Conservation (phyloP, 2,888 invertebrate species). For the Vannuccia rotundouncinata region DNA sequence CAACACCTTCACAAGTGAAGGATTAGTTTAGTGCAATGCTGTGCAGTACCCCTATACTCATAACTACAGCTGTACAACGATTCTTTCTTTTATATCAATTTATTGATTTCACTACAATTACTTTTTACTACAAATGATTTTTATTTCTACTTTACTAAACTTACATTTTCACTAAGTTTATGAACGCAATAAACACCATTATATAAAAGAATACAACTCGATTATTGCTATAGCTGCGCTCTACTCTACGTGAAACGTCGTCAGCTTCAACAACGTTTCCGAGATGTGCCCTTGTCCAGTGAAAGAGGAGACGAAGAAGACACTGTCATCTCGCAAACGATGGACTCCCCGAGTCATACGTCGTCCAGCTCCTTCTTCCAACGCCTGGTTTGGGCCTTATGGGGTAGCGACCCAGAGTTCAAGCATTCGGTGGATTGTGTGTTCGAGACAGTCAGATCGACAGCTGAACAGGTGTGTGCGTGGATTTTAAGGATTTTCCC, state of each 20-base stretch:
- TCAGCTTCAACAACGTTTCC: background rate
- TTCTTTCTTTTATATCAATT: background rate
- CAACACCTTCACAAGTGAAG: too few relatives aligned
- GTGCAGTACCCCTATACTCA: too few relatives aligned
- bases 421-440: background rate
- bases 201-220: too few relatives aligned
- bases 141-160: too few relatives aligned
- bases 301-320: background rate
- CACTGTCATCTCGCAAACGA: background rate
- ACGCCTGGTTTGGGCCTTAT: background rate
- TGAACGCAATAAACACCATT: too few relatives aligned
- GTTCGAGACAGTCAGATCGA: background rate
- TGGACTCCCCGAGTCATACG: background rate
- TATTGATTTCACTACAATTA: background rate
- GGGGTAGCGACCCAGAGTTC: background rate
- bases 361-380: background rate
- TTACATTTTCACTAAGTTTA: too few relatives aligned
- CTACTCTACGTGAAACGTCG: background rate
- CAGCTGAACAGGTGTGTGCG: background rate
- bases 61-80: too few relatives aligned
- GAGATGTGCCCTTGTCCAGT: too few relatives aligned
- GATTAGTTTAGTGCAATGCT: too few relatives aligned
- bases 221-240: background rate
- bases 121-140: background rate
- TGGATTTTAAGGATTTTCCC: background rate